Conservation (phyloP, 2,113 vertebrate genomes). For the Amphilophus citrinellus region DNA sequence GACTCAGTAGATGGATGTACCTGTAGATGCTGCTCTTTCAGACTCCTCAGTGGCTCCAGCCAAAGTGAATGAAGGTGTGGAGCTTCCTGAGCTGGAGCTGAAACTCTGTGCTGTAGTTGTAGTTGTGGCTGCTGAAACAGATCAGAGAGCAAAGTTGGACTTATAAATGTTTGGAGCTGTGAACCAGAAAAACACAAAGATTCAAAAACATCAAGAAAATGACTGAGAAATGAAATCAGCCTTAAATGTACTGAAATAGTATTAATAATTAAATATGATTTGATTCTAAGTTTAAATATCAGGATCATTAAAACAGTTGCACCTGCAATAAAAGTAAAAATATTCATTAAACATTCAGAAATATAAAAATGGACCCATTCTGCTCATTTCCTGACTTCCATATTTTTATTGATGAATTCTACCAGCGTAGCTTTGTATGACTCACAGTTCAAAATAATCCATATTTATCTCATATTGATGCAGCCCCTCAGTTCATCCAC, state of each 20-base stretch:
- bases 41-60: background rate
- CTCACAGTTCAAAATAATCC: background rate
- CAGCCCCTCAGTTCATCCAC: too few species aligned
- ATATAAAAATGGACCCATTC: background rate
- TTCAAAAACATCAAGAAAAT: too few species aligned
- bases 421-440: background rate
- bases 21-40: background rate
- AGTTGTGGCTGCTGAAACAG: background rate
- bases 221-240: too few species aligned
- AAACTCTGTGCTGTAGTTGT: background rate
- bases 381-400: background rate
- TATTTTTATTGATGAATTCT: background rate
- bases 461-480: accelerated
- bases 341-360: background rate
- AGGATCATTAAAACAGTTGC: background rate
- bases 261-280: background rate
- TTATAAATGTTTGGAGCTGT: too few species aligned
- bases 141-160: too few species aligned
- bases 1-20: background rate
- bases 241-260: background rate
- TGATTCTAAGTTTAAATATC: background rate
- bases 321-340: background rate
- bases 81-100: background rate
- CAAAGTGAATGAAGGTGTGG: background rate
- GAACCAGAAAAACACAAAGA: too few species aligned